phyloP scores from a whole-genome alignment of 2,113 vertebrate species.

The Penelope pileata region DNA sequence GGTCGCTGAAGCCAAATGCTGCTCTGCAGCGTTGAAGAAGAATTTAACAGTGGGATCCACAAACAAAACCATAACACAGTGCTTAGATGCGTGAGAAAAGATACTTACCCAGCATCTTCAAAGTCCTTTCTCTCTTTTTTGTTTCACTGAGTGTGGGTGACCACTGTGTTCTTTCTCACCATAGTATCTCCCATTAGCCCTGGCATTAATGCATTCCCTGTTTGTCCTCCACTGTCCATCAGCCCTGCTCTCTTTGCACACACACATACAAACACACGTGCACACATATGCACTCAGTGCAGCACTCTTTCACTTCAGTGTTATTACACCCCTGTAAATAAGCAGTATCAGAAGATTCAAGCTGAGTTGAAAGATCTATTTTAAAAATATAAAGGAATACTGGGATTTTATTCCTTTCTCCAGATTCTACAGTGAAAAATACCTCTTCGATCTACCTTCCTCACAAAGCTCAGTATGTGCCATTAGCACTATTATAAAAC shows the following conservation, averaged over 20 bases:
- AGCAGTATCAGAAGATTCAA: not conserved
- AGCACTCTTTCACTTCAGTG: not conserved
- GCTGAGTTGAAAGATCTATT: not conserved
- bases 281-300: not conserved
- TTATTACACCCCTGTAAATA: not conserved
- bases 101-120: not conserved
- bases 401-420: not conserved
- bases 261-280: fast-evolving
- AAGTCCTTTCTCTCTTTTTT: not conserved
- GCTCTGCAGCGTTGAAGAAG: not conserved
- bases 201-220: not conserved
- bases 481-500: not conserved
- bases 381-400: not conserved
- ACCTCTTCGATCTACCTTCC: not conserved
- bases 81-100: not conserved
- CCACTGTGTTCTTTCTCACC: not conserved
- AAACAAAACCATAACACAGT: not conserved
- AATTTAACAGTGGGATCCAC: not conserved
- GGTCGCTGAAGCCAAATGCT: not conserved
- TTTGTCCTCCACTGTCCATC: not conserved
- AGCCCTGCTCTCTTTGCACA: not conserved
- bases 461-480: not conserved
- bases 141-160: not conserved
- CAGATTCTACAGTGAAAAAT: not conserved
- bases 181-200: not conserved